A percentile compares a stretch with the other conserved stretches of the same genome.
These are phyloP conservation scores for Halictus quadricinctus DNA, from an alignment of 2,888 invertebrate species.

Conservation along the genomic window DNA sequence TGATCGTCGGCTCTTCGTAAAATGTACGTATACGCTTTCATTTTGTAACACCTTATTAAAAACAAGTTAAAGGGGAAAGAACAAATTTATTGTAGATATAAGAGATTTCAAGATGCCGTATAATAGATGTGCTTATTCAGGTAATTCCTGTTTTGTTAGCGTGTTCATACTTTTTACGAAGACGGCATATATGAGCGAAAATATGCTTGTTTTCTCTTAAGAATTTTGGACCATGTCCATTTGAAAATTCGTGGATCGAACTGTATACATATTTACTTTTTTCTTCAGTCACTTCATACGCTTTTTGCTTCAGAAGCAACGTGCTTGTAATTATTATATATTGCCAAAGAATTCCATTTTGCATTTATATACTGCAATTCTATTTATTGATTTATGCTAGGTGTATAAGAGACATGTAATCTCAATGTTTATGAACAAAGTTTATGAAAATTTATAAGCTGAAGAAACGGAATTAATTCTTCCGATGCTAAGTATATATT, in stretches of 20 bases:
- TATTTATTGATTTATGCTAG: slow-evolving; percentile 9
- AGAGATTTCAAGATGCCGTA: slow-evolving; percentile 7
- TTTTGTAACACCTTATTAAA: slow-evolving; percentile 49
- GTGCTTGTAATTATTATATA: slow-evolving; percentile 52
- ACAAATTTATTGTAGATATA: slow-evolving; percentile 35
- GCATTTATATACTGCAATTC: slow-evolving; percentile 35
- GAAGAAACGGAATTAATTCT: neutral
- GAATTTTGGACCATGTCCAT: slow-evolving; percentile 11
- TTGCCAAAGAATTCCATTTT: slow-evolving; percentile 64
- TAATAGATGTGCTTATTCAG: slow-evolving; percentile 31
- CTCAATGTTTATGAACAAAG: slow-evolving; percentile 3
- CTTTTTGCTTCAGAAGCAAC: slow-evolving; percentile 47
- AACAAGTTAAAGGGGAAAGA: neutral
- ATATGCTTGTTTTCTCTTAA: slow-evolving; percentile 27
- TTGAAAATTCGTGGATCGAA: slow-evolving; percentile 9
- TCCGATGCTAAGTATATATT: neutral
- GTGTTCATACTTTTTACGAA: slow-evolving; percentile 47
- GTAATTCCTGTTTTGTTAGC: slow-evolving; percentile 10
- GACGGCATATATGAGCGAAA: slow-evolving; percentile 20
- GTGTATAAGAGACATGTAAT: neutral
- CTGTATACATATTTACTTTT: slow-evolving; percentile 18
- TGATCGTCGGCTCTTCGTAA: slow-evolving; percentile 55
- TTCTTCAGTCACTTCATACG: slow-evolving; percentile 40
- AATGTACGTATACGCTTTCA: slow-evolving; percentile 46
- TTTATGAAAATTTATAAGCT: neutral